Base-by-base conservation (phyloP, 2,888 invertebrate species). In the Ptychoptera contaminata region DNA sequence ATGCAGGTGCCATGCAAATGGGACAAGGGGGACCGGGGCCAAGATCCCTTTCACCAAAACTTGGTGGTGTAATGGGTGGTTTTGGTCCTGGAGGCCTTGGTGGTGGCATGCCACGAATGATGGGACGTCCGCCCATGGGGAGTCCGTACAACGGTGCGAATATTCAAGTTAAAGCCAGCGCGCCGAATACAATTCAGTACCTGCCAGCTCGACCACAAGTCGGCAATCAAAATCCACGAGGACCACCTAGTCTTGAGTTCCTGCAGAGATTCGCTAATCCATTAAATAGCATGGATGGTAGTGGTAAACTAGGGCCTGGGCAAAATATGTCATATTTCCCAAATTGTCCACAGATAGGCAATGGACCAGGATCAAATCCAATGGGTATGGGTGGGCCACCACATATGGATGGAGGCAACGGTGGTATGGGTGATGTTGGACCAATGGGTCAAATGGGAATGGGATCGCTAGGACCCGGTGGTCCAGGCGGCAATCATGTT, bases 131-230 rank as follows among this genome's bases (percentile, higher is more conserved):
- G 38, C 69, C 73, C 11, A 72, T 75, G 63, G 74, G 73, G 43
- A 74, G 72, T 12, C 76, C 76, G 8, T 74, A 73, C 55, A 76
- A 73, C 59, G 72, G 57, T 35, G 54, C 56, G 2, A 93, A 88
- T 64, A 83, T 90, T 37, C 88, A 90, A 67, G 92, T 96, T 23
- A 94, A 94, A 67, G 86, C 94, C 9, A 92, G 87, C 64, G 92
- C 94, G 10, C 94, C 96, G 0, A 96, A 96, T 67, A 96, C 96
- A 34, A 96, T 96, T 61, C 94, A 96, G 71, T 96, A 96, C 72
- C 76, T 94, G 63, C 96, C 96, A 16, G 88, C 92, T 43, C 76
- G 92, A 67, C 87, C 93, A n/a, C 90, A 90, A 60, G 79, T 80
- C 56, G 77, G 77, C 56, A 73, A 74, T 48, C 69, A 73, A 30